Percentiles rank a stretch among this genome's conserved stretches.
These are phyloP conservation scores for Parasteatoda lunata DNA, from an alignment of 2,888 invertebrate species.

Conservation along the genomic window DNA sequence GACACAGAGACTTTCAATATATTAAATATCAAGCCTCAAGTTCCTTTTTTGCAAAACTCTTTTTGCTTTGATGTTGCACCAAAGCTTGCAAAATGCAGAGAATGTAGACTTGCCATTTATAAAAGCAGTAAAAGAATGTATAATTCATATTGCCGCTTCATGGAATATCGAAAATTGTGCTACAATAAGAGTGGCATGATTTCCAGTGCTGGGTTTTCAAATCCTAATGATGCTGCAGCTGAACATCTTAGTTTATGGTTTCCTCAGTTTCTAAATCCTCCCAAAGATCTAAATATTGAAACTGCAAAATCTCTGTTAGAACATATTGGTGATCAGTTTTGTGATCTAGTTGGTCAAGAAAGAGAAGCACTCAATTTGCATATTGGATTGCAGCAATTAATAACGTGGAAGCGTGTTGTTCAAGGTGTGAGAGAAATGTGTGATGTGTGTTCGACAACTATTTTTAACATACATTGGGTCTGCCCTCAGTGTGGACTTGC, in stretches of 20 bases:
- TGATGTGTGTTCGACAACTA: constrained; percentile 96
- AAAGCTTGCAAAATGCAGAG: constrained; percentile 91
- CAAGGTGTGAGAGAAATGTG: constrained; percentile 97
- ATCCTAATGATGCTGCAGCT: constrained; percentile 81
- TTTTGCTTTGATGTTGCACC: constrained; percentile 89
- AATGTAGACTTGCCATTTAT: constrained; percentile 91
- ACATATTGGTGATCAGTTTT: constrained; percentile 93
- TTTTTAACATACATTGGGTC: constrained; percentile 98
- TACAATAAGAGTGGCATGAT: constrained; percentile 90
- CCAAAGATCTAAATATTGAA: constrained; percentile 84
- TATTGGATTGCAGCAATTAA: constrained; percentile 75
- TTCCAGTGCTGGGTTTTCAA: constrained; percentile 93
- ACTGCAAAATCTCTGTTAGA: constrained; percentile 90
- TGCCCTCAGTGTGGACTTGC: constrained; percentile 97
- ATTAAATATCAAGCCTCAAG: constrained; percentile 17
- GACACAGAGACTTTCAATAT: not conserved
- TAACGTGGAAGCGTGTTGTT: constrained; percentile 98
- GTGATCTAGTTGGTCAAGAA: constrained; percentile 92
- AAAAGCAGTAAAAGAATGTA: constrained; percentile 82
- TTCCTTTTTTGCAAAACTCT: constrained; percentile 89
- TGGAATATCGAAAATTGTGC: constrained; percentile 92
- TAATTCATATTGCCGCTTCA: constrained; percentile 93
- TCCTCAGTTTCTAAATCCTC: constrained; percentile 81
- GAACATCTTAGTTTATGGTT: constrained; percentile 90
- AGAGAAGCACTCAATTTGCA: constrained; percentile 79